Evolutionary conservation across 2,888 invertebrate species (phyloP), one percentile per base, ranked within the genome.

Genomic region (Coremacera marginata): DNA sequence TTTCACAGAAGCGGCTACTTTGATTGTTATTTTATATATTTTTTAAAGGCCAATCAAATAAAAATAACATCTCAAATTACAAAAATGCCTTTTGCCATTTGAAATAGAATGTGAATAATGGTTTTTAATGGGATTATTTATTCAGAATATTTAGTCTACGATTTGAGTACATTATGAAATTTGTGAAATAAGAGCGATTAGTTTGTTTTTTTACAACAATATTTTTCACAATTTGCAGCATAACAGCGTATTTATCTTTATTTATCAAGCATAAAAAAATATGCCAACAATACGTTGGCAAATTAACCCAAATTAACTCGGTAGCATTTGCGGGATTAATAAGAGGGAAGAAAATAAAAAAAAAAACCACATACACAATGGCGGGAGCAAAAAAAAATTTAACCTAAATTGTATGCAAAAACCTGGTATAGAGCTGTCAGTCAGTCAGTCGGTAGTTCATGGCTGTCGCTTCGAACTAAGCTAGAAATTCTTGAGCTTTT

Each of bases 401-500:
- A 74, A 74, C 73, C 77, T 52, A 68, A 68, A 52, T 78, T 78
- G 65, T 67, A 72, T 78, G 75, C 55, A 75, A 68, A 73, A 74
- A 65, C 44, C 11, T 16, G 7, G 31, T 11, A 16, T 34, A 63
- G 31, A n/a, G 63, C 25, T 49, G 52, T 44, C 74, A 52, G 67
- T 74, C 74, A 74, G 51, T 49, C 44, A 37, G 9, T 63, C 25
- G 5, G 57, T n/a, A n/a, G n/a, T 82, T 84, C 83, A 44, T 81
- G 84, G 83, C 85, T 84, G 84, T 79, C n/a, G 82, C 78, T 37
- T 65, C 81, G 77, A 81, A 82, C 55, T 84, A 83, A 22, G 84
- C 80, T 76, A 84, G 83, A 80, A 81, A 83, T 34, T 67, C 22
- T 37, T 44, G 22, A 71, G 37, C 25, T 57, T 68, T 51, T 49